These are phyloP conservation scores for Hyposoter dolosus DNA, from an alignment of 2,888 invertebrate species.

Conservation along the genomic window DNA sequence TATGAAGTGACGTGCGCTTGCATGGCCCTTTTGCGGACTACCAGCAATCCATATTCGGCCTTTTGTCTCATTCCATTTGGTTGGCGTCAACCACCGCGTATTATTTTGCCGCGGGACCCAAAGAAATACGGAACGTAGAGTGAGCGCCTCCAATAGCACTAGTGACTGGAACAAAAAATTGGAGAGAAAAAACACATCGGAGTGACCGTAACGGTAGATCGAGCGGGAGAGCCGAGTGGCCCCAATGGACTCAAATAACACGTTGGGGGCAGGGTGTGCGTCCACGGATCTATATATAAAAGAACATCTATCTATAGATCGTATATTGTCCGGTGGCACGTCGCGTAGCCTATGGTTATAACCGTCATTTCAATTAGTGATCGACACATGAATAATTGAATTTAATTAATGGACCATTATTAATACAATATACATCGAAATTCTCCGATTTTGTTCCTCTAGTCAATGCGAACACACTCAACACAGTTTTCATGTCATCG, in stretches of 20 bases:
- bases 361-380: slow-evolving; percentile 35
- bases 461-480: not conserved
- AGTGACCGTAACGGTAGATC: not conserved
- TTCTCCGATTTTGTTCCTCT: slow-evolving; percentile 23
- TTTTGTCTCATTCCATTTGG: slow-evolving; percentile 30
- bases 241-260: slow-evolving; percentile 33
- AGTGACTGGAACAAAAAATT: not conserved
- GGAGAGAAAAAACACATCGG: slow-evolving; percentile 7
- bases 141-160: not conserved
- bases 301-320: not conserved
- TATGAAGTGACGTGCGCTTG: not conserved
- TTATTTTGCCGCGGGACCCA: not conserved
- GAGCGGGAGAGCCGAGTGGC: slow-evolving; percentile 7
- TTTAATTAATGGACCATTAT: slow-evolving; percentile 54
- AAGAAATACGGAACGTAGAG: not conserved
- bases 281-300: slow-evolving; percentile 1
- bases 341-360: not conserved
- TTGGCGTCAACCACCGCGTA: not conserved
- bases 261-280: slow-evolving; percentile 24
- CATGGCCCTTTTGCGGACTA: not conserved
- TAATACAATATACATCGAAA: slow-evolving; percentile 16
- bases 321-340: not conserved
- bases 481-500: slow-evolving; percentile 3
- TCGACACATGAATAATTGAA: slow-evolving; percentile 60
- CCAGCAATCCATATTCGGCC: not conserved